Evolutionary conservation across 2,797 vertebrate species (phyloP).

Genomic region (Lepus townsendii): DNA sequence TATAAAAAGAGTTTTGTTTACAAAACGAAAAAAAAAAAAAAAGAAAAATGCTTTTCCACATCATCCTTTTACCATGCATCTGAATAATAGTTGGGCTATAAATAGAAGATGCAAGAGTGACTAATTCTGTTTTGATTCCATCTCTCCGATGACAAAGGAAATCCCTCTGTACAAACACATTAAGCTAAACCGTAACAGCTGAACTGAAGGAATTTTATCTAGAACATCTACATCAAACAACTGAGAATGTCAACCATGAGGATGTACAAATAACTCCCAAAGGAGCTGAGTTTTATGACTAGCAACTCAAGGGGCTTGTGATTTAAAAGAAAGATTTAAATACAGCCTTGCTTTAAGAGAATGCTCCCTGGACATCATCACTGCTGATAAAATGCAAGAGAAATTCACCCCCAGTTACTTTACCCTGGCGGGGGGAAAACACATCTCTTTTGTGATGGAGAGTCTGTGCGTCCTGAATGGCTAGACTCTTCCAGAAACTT

Average conservation of each 20-base stretch:
- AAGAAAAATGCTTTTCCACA: constrained; percentile 80
- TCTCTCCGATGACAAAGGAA: constrained; percentile 87
- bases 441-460: constrained; percentile 36
- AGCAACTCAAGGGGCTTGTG: constrained; percentile 62
- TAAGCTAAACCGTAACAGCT: constrained; percentile 88
- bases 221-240: constrained; percentile 87
- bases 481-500: constrained; percentile 67
- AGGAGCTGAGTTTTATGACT: constrained; percentile 79
- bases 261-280: constrained; percentile 84
- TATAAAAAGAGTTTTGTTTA: constrained; percentile 82
- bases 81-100: constrained; percentile 84
- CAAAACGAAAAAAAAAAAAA: constrained; percentile 51
- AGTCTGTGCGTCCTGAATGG: constrained; percentile 26
- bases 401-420: constrained; percentile 65
- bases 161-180: constrained; percentile 88
- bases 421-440: constrained; percentile 61
- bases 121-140: constrained; percentile 89
- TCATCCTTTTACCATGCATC: constrained; percentile 83
- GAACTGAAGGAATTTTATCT: constrained; percentile 88
- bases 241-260: constrained; percentile 82
- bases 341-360: constrained; percentile 57
- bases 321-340: constrained; percentile 73
- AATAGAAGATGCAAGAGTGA: constrained; percentile 88
- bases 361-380: constrained; percentile 57
- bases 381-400: constrained; percentile 65